Base-by-base conservation (phyloP, 2,888 invertebrate genomes). In the Platycnemis pennipes region DNA sequence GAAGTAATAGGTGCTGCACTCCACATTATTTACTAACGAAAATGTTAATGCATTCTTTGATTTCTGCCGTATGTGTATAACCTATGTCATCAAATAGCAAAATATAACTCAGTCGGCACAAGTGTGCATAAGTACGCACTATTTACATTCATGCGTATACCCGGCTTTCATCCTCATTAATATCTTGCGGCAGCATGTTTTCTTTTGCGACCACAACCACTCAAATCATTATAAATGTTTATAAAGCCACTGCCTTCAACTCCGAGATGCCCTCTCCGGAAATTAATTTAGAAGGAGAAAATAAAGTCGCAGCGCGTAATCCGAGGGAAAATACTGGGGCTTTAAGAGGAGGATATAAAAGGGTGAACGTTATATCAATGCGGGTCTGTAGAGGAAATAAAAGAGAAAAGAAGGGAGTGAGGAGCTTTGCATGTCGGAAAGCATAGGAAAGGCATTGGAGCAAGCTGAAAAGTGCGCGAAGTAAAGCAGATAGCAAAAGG, bases 361-460 rank as follows among this genome's bases (percentile, higher is more conserved):
- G 37, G 77, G 77, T 77, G 77, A 77, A 37, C 31, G 77, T 77
- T 77, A 77, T 77, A 77, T 37, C 77, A 77, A 37, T 77, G 77
- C 77, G 77, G 77, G 37, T 77, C 37, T 77, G 13, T 77, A 37
- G 26, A 37, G 31, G 37, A 26, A 37, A 77, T 37, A 77, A 77
- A 77, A 37, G 77, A 37, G 77, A 77, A 37, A 31, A 37, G 37
- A n/a, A 77, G 16, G 13, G 77, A 37, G 77, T 0, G 77, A 16
- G 31, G 77, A 37, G 77, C 77, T 77, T 77, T 77, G 37, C 37
- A 37, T 77, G 37, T 16, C 77, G 77, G 77, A 77, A 26, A 77
- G 77, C 77, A 77, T 77, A 37, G 77, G n/a, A 77, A 77, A 77
- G 37, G 77, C 77, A 77, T 37, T 77, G 77, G 77, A 77, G 77